Evolutionary conservation across 2,888 invertebrate genomes (phyloP), one percentile per base, ranked within the genome.

Genomic region (Crematogaster levior): DNA sequence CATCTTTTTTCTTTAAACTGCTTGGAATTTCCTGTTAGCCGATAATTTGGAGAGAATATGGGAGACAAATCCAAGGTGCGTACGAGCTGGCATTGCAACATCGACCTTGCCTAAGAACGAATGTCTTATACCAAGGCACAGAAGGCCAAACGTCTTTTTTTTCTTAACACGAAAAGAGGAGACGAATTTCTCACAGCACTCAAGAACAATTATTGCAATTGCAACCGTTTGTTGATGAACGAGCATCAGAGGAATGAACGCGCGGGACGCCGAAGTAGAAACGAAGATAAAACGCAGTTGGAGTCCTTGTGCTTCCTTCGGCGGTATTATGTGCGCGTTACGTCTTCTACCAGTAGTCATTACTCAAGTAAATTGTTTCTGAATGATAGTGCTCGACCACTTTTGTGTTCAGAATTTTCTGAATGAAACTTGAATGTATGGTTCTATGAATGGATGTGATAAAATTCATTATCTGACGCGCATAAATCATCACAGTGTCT

Each of bases 31-130:
- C 12, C 15, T 27, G 21, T 5, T 10, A 15, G 27, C 15, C 46
- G 74, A 74, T 66, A 74, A 83, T 81, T 81, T 51, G 61, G n/a
- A n/a, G n/a, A n/a, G n/a, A n/a, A n/a, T 46, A 18, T 48, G 81
- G 21, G 48, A 60, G 65, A 79, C 66, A 72, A 82, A 82, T 30
- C 34, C 60, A 68, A 66, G 79, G 37, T 81, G 48, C 68, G 63
- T 72, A 56, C 70, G 56, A 82, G 48, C 9, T 46, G 40, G 43
- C 15, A n/a, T 85, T 85, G 68, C 83, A 61, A 81, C 77, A 85
- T 75, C 83, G 75, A 85, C 81, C 83, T 85, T 85, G 80, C 75
- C 65, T 79, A 48, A 43, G 63, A 84, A 66, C 61, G 34, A 72
- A 72, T 48, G 34, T 46, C 40, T 56, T 58, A 51, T n/a, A 34